Conservation (phyloP, 1,140 invertebrate genomes). For the Varroa destructor region DNA sequence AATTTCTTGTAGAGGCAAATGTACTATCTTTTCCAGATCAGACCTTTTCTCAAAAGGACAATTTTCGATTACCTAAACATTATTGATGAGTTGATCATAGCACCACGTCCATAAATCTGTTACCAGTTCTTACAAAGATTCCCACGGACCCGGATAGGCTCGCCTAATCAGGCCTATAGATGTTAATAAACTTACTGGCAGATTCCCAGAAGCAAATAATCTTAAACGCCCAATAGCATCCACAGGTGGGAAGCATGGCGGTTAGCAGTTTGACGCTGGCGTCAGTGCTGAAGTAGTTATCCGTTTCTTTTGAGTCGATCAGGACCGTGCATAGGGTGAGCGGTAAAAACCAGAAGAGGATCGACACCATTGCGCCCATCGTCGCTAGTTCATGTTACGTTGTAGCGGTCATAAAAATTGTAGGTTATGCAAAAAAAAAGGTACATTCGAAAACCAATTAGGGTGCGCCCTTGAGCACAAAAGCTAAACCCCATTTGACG, state of each 20-base stretch:
- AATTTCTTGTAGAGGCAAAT: too few species aligned
- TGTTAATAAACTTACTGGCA: background rate
- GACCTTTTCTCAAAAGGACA: too few species aligned
- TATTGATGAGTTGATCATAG: too few species aligned
- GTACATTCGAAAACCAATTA: too few species aligned
- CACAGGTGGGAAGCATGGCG: conserved; percentile 1
- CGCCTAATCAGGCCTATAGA: too few species aligned
- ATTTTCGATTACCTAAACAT: too few species aligned
- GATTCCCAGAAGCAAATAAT: conserved; percentile 14
- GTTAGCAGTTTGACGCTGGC: background rate
- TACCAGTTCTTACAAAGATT: too few species aligned
- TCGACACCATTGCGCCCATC: conserved; percentile 16
- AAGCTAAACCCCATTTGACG: too few species aligned
- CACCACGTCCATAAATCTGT: too few species aligned
- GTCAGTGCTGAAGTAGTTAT: background rate
- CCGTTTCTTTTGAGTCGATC: background rate
- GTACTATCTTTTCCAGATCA: too few species aligned
- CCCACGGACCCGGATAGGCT: too few species aligned
- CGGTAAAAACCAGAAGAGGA: conserved; percentile 9
- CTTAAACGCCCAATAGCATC: conserved; percentile 19
- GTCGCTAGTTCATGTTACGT: background rate
- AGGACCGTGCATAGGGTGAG: background rate
- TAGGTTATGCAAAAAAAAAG: background rate
- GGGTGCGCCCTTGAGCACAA: too few species aligned
- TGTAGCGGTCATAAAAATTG: background rate